These are phyloP conservation scores for Pomacea canaliculata DNA, from an alignment of 2,888 invertebrate species.

Conservation along the genomic window DNA sequence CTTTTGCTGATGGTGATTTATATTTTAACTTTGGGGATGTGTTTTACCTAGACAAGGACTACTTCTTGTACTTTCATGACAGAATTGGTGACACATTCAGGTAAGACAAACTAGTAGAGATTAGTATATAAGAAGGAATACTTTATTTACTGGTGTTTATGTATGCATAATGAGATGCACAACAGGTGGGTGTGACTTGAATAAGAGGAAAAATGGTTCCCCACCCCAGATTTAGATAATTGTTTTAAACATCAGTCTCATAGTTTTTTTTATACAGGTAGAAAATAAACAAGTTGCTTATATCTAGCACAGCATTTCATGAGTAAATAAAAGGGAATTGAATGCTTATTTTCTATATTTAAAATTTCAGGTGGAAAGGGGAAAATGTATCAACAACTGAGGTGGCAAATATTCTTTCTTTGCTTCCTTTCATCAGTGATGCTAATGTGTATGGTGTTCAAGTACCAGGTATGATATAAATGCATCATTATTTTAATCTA, in stretches of 20 bases:
- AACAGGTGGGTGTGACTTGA: too few relatives aligned
- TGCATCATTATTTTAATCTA: background rate
- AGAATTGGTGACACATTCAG: slow-evolving; percentile 59
- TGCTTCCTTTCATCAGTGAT: slow-evolving; percentile 52
- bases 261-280: too few relatives aligned
- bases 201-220: too few relatives aligned
- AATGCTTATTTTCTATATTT: background rate
- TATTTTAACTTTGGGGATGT: slow-evolving; percentile 58
- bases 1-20: slow-evolving; percentile 85
- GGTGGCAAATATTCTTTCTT: slow-evolving; percentile 55
- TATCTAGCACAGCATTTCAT: too few relatives aligned
- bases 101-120: slow-evolving; percentile 26
- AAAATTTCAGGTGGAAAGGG: slow-evolving; percentile 60
- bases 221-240: too few relatives aligned
- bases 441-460: slow-evolving; percentile 63
- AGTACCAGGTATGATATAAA: slow-evolving; percentile 49
- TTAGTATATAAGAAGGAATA: too few relatives aligned
- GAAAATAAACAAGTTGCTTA: too few relatives aligned
- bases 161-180: too few relatives aligned
- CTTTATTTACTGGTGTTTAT: too few relatives aligned
- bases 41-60: slow-evolving; percentile 47
- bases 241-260: too few relatives aligned
- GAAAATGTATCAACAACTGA: slow-evolving; percentile 66
- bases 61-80: slow-evolving; percentile 55
- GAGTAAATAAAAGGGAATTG: too few relatives aligned